Conservation (phyloP, 2,888 invertebrate genomes). For the Lasius fuliginosus region DNA sequence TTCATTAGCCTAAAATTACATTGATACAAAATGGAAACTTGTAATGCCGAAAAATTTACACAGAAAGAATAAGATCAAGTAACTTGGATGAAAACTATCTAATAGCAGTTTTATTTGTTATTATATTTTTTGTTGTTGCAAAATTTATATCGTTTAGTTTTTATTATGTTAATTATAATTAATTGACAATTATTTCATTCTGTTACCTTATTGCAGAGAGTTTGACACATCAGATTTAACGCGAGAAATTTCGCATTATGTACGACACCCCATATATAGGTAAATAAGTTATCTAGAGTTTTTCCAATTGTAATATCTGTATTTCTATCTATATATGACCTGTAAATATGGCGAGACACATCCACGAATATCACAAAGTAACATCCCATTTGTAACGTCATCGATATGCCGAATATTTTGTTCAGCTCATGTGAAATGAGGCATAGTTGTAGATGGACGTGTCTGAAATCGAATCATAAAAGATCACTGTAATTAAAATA, state of each 20-base stretch:
- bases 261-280: neutral
- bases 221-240: slow-evolving; percentile 13
- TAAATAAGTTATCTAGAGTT: neutral
- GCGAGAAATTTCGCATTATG: neutral
- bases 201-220: slow-evolving; percentile 16
- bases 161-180: neutral
- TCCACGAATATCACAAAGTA: neutral
- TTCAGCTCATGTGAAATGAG: slow-evolving; percentile 21
- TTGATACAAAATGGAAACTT: neutral
- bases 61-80: neutral
- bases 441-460: slow-evolving; percentile 9
- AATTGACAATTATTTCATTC: neutral
- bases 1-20: slow-evolving; percentile 8
- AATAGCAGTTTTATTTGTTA: neutral
- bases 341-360: neutral
- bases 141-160: neutral
- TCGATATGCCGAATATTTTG: slow-evolving; percentile 19
- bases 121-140: neutral
- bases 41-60: neutral
- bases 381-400: slow-evolving; percentile 23
- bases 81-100: neutral
- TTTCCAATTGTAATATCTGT: neutral
- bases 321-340: neutral
- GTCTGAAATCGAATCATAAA: slow-evolving; percentile 14
- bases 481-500: neutral